Base-by-base conservation (phyloP, 1,140 invertebrate genomes). In the Sitodiplosis mosellana region DNA sequence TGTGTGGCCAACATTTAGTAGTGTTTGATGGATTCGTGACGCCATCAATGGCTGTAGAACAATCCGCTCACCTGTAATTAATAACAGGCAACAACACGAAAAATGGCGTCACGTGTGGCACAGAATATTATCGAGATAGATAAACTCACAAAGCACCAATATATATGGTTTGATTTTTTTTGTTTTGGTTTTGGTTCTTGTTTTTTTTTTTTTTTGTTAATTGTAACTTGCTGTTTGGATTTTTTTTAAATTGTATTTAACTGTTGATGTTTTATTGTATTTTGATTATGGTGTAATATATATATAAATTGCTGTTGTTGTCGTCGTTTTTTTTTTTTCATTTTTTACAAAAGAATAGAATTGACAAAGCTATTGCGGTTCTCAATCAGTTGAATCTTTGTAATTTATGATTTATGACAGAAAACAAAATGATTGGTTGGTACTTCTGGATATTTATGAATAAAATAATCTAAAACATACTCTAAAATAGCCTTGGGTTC, bases 11-110 rank as follows among this genome's bases (percentile, higher is more conserved):
- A 43, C 18, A 19, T 43, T 43, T 5, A 43, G 41, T 56, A 55
- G 33, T 46, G 54, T 57, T 6, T 59, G 61, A 51, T 49, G 60
- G 45, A 57, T 56, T 47, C 61, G 59, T 49, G 63, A 63, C 48
- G 59, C 58, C 2, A 60, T 55, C 57, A 61, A 55, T 12, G 60
- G 59, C 19, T 59, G 52, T 55, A 59, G 53, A 55, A 59, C 51
- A 34, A n/a, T 49, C 18, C 48, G 27, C 17, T 49, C 48, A 49
- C 48, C 48, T 49, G 48, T 33, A 49, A 49, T 47, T 27, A 43
- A 48, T 20, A 27, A 49, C 48, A 49, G 48, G 48, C 43, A 49
- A 45, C 21, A 44, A 27, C 27, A 27, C 27, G 27, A 27, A 27
- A 27, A 27, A 45, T 49, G 48, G 48, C 48, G 48, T 49, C 48